phyloP scores from a whole-genome alignment of 2,888 invertebrate species.

The Heliconius ismenius region DNA sequence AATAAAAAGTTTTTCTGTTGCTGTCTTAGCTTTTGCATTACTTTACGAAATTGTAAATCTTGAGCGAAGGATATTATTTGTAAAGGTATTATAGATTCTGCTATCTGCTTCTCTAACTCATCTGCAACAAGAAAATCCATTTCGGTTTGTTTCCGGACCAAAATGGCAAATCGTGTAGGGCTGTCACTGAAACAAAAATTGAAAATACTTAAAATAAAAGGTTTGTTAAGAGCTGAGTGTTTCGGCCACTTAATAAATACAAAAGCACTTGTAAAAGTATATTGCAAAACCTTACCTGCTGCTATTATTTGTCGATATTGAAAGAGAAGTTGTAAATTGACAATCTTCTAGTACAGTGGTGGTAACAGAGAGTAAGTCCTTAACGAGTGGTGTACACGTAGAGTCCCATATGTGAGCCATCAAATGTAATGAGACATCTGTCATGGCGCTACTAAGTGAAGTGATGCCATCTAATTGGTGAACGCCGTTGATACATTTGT shows the following conservation, averaged over 20 bases:
- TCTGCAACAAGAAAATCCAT: background rate
- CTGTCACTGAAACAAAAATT: background rate
- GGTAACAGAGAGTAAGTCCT: background rate
- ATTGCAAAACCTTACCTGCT: background rate
- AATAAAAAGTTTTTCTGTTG: constrained; percentile 47
- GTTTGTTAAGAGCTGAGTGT: background rate
- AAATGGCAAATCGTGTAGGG: background rate
- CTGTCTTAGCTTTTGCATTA: constrained; percentile 20
- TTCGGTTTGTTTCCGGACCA: background rate
- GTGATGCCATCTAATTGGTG: background rate
- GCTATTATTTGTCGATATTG: background rate
- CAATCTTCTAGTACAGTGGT: constrained; percentile 9
- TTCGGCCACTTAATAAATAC: no score
- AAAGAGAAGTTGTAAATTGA: background rate
- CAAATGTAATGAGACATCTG: constrained; percentile 12
- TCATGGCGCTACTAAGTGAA: background rate
- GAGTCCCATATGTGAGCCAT: constrained; percentile 20
- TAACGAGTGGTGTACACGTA: background rate
- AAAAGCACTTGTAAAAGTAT: background rate
- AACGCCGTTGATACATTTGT: background rate
- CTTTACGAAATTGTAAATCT: constrained; percentile 34
- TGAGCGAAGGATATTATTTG: constrained; percentile 20
- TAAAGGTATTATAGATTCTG: constrained; percentile 20
- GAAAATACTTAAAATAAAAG: background rate
- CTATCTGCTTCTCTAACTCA: constrained; percentile 27